Percentiles rank a stretch among this genome's conserved stretches.
Conservation (phyloP, 2,888 invertebrate species). For the Pandemis heparana region DNA sequence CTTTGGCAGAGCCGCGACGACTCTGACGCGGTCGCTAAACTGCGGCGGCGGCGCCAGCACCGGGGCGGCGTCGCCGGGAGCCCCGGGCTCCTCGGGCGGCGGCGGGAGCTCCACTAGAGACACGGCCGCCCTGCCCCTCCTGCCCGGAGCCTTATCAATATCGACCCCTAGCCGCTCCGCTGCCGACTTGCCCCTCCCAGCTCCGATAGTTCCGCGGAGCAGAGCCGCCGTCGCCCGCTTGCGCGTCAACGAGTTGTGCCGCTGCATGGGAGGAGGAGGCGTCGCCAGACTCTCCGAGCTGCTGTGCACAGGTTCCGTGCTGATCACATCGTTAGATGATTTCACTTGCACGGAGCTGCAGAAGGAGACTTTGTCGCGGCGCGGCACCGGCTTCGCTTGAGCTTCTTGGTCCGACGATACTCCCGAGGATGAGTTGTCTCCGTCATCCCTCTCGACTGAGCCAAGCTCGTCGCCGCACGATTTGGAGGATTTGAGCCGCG, state of each 20-base stretch:
- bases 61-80: conserved; percentile 68
- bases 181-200: conserved; percentile 64
- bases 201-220: conserved; percentile 73
- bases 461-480: conserved; percentile 94
- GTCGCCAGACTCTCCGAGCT: conserved; percentile 78
- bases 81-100: conserved; percentile 89
- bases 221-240: conserved; percentile 87
- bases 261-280: conserved; percentile 78
- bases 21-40: conserved; percentile 94
- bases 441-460: conserved; percentile 88
- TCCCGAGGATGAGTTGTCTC: conserved; percentile 95
- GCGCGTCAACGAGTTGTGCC: conserved; percentile 87
- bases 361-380: conserved; percentile 81
- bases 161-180: conserved; percentile 80
- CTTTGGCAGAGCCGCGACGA: conserved; percentile 94
- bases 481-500: conserved; percentile 93
- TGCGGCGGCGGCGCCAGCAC: conserved; percentile 95
- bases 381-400: conserved; percentile 65
- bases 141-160: conserved; percentile 67
- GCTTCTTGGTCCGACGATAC: conserved; percentile 94
- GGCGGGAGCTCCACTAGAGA: conserved; percentile 93
- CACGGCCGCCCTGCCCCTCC: conserved; percentile 88
- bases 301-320: conserved; percentile 83
- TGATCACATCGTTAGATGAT: conserved; percentile 82
- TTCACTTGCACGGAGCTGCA: conserved; percentile 82